phyloP scores from a whole-genome alignment of 2,797 vertebrate species.

The Tapirus indicus region DNA sequence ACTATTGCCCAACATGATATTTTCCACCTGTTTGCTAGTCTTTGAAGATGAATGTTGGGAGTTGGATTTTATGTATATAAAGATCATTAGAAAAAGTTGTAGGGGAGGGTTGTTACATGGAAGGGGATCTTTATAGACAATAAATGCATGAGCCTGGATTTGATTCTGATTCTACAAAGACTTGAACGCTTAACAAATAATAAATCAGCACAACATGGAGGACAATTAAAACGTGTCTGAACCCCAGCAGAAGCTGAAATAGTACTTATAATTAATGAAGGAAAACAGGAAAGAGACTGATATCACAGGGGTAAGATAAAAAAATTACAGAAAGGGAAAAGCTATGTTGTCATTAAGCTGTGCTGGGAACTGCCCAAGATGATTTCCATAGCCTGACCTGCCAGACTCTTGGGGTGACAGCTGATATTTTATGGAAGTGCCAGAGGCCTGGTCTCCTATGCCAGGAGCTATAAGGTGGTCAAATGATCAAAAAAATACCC shows the following conservation, averaged over 20 bases:
- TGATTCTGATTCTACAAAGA: not conserved
- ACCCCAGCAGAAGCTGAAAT: not conserved
- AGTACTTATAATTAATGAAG: not conserved
- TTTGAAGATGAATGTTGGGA: not conserved
- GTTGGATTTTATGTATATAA: not conserved
- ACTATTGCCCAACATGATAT: not conserved
- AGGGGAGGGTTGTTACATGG: rapidly evolving
- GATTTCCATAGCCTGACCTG: not conserved
- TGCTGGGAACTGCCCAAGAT: not conserved
- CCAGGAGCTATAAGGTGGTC: not conserved
- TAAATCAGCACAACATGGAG: not conserved
- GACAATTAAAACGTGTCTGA: not conserved
- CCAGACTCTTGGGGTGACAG: not conserved
- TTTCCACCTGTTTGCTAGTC: not conserved
- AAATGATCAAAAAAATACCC: not conserved
- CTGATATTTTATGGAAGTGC: not conserved
- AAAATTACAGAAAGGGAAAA: not conserved
- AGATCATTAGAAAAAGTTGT: not conserved
- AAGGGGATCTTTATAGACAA: not conserved
- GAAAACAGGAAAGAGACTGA: not conserved
- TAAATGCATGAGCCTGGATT: not conserved
- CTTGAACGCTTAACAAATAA: not conserved
- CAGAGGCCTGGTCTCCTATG: not conserved
- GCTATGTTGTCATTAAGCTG: rapidly evolving
- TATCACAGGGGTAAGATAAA: not conserved